phyloP scores from a whole-genome alignment of 2,888 invertebrate species.

The Harpalus rubripes region DNA sequence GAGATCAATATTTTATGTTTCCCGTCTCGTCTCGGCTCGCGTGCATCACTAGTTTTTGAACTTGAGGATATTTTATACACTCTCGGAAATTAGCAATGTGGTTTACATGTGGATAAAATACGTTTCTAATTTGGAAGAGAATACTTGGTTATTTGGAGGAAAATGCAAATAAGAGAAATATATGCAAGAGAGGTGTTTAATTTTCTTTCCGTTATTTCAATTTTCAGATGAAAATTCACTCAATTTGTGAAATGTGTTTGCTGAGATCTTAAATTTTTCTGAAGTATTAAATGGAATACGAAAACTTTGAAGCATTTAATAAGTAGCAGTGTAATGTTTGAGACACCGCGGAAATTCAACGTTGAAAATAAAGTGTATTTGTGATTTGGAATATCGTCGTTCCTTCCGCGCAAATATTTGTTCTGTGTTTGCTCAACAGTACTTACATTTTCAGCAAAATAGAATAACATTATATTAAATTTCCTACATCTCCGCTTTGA shows the following conservation, averaged over 20 bases:
- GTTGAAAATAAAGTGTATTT: slow-evolving; percentile 49
- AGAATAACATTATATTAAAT: slow-evolving; percentile 46
- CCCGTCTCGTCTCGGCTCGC: too few species aligned
- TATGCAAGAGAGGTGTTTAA: not conserved
- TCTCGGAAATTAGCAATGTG: too few species aligned
- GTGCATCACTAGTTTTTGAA: too few species aligned
- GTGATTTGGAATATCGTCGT: slow-evolving; percentile 27
- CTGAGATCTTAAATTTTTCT: slow-evolving; percentile 33
- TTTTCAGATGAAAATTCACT: not conserved
- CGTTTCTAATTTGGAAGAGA: too few species aligned
- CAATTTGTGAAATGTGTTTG: slow-evolving; percentile 24
- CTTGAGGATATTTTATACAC: too few species aligned
- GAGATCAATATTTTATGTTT: too few species aligned
- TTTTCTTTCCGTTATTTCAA: slow-evolving; percentile 27
- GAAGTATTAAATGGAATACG: slow-evolving; percentile 14
- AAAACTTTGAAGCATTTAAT: slow-evolving; percentile 51
- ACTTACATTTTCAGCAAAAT: slow-evolving; percentile 45
- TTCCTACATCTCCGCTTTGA: slow-evolving; percentile 16
- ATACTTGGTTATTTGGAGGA: too few species aligned
- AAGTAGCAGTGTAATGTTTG: slow-evolving; percentile 16
- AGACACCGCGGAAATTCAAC: slow-evolving; percentile 22
- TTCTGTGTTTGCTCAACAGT: slow-evolving; percentile 1
- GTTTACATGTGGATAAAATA: too few species aligned
- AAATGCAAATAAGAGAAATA: too few species aligned
- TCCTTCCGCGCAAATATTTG: slow-evolving; percentile 32